Evolutionary conservation across 2,113 vertebrate genomes (phyloP).

Genomic region (Panthera leo): DNA sequence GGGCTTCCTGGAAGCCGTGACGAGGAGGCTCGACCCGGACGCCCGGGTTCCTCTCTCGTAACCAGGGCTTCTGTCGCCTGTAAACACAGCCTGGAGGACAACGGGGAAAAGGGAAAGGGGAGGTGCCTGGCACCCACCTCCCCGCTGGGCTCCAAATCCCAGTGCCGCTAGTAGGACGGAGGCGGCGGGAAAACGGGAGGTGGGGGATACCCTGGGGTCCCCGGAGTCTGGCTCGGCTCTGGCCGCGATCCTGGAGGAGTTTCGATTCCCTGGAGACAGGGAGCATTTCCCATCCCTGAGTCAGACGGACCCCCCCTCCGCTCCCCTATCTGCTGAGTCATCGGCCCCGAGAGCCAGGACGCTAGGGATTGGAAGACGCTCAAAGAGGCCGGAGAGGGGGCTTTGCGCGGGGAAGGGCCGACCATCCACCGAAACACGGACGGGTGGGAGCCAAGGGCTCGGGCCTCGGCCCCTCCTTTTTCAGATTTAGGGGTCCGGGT

Average conservation of each 20-base stretch:
- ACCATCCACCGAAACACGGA: not conserved
- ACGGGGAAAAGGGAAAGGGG: not conserved
- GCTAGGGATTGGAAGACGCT: not conserved
- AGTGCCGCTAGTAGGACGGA: not conserved
- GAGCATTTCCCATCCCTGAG: conserved; percentile 61
- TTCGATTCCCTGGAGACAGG: conserved; percentile 49
- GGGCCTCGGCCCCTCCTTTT: not conserved
- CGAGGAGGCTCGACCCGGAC: conserved; percentile 64
- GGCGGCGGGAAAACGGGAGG: not conserved
- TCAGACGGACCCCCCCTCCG: conserved; percentile 50
- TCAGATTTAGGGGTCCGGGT: not conserved
- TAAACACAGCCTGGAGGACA: conserved; percentile 71
- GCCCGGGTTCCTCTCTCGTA: conserved; percentile 74
- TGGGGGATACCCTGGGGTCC: not conserved
- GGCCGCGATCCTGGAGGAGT: not conserved
- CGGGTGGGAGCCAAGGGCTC: not conserved
- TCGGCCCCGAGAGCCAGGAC: not conserved
- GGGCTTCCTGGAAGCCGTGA: conserved; percentile 79
- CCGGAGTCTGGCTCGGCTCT: not conserved
- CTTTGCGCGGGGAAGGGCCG: not conserved
- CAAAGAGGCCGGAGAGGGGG: not conserved
- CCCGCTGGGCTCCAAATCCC: not conserved
- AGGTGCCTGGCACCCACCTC: not conserved
- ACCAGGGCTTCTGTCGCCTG: conserved; percentile 64
- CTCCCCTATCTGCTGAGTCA: conserved; percentile 70